phyloP scores from a whole-genome alignment of 2,888 invertebrate species.

The Callimorpha dominula region DNA sequence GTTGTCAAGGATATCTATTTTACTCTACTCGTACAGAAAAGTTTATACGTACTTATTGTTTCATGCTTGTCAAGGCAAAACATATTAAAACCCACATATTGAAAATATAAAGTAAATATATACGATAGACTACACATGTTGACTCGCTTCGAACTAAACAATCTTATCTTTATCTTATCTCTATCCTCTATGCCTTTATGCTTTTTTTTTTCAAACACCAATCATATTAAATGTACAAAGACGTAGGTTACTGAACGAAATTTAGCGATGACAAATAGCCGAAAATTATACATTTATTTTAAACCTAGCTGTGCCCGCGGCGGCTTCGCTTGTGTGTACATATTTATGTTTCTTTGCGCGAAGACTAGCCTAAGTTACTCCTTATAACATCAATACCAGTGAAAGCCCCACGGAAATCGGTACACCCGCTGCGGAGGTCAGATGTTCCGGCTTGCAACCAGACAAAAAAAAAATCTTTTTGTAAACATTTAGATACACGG shows the following conservation, averaged over 20 bases:
- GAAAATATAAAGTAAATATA: constrained; percentile 6
- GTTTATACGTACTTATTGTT: neutral
- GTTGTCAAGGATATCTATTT: neutral
- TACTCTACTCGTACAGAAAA: neutral
- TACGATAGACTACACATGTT: constrained; percentile 1
- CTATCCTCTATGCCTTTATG: neutral
- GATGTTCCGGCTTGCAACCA: too few species aligned
- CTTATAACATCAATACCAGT: too few species aligned
- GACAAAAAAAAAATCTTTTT: too few species aligned
- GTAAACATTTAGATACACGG: too few species aligned
- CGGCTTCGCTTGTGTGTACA: too few species aligned
- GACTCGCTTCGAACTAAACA: constrained; percentile 1
- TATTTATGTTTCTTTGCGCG: too few species aligned
- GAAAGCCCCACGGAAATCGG: too few species aligned
- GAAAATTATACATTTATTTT: neutral
- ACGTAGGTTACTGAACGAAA: neutral
- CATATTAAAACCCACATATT: constrained; percentile 13
- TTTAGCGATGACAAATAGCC: neutral
- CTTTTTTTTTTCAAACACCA: neutral
- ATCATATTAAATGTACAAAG: neutral
- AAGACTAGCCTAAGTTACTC: too few species aligned
- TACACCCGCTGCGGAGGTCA: too few species aligned
- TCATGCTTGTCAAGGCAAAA: constrained; percentile 5
- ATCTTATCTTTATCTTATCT: constrained; percentile 12
- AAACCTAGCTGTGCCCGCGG: too few species aligned